A percentile compares a stretch with the other conserved stretches of the same genome.
phyloP scores from a whole-genome alignment of 2,888 invertebrate genomes.

The Cetonia aurata region DNA sequence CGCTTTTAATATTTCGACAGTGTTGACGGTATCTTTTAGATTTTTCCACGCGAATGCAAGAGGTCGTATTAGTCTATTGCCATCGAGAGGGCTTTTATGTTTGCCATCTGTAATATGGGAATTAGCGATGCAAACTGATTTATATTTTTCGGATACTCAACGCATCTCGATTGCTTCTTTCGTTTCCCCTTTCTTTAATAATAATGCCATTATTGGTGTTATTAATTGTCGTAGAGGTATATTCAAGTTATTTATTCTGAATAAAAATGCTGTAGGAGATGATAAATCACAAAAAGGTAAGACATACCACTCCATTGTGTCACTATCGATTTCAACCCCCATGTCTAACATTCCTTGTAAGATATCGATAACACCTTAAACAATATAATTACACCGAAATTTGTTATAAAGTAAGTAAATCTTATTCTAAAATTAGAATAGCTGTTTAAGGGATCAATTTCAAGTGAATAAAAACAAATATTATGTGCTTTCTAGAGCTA shows the following conservation, averaged over 20 bases:
- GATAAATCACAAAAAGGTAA: constrained; percentile 70
- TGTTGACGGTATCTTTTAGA: constrained; percentile 67
- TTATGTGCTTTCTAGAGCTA: too few species aligned
- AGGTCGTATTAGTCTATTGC: constrained; percentile 66
- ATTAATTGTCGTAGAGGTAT: constrained; percentile 57
- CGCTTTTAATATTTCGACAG: constrained; percentile 68
- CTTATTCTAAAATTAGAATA: too few species aligned
- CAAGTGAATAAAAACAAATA: too few species aligned
- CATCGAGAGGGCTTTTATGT: constrained; percentile 68
- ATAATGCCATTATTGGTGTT: constrained; percentile 64
- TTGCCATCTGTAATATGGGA: constrained; percentile 47
- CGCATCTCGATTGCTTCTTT: constrained; percentile 68
- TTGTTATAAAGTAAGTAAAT: too few species aligned
- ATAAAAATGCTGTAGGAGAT: constrained; percentile 67
- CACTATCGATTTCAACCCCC: constrained; percentile 70
- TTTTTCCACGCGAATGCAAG: constrained; percentile 67
- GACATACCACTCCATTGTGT: constrained; percentile 70
- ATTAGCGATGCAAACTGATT: constrained; percentile 5
- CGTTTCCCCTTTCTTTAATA: constrained; percentile 67
- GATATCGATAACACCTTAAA: constrained; percentile 69
- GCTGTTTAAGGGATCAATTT: too few species aligned
- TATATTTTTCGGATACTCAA: constrained; percentile 56
- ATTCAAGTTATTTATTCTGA: constrained; percentile 67
- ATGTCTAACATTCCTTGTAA: constrained; percentile 70
- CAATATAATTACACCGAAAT: too few species aligned